Evolutionary conservation across 2,113 vertebrate genomes (phyloP).

Genomic region (Ascaphus truei): DNA sequence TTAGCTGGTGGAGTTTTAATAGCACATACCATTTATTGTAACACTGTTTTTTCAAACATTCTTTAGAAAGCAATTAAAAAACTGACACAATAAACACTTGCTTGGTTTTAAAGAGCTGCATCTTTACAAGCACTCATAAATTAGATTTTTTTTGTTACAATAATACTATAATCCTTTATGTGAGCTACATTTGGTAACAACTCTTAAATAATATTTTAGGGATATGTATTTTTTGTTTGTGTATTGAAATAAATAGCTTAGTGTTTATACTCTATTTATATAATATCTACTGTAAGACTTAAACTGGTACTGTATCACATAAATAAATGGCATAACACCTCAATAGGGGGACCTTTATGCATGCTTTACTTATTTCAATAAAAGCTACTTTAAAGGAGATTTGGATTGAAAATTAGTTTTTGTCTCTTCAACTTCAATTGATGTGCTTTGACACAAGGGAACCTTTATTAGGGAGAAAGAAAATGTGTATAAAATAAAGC

Average conservation of each 20-base stretch:
- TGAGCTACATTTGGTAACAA: conserved; percentile 19
- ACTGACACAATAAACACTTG: conserved; percentile 35
- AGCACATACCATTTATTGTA: conserved; percentile 22
- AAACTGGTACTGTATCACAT: neutral
- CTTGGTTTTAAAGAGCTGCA: conserved; percentile 14
- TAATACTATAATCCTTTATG: too few species aligned
- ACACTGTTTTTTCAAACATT: conserved; percentile 11
- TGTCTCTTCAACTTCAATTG: neutral
- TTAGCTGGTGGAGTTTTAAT: conserved; percentile 24
- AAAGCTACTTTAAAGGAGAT: conserved; percentile 3
- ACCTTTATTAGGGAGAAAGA: neutral
- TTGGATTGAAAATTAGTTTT: neutral
- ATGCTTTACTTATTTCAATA: conserved; percentile 7
- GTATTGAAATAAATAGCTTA: neutral
- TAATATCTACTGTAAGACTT: neutral
- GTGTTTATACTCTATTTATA: neutral
- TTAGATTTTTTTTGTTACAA: conserved; percentile 2
- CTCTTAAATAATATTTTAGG: neutral
- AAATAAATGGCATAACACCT: neutral
- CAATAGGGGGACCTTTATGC: neutral
- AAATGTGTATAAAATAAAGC: too few species aligned
- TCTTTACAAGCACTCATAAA: conserved; percentile 22
- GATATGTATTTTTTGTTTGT: neutral
- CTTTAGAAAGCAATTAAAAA: conserved; percentile 38
- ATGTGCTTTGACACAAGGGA: neutral